Conservation (phyloP, 2,888 invertebrate species). For the Lissonota sp. region DNA sequence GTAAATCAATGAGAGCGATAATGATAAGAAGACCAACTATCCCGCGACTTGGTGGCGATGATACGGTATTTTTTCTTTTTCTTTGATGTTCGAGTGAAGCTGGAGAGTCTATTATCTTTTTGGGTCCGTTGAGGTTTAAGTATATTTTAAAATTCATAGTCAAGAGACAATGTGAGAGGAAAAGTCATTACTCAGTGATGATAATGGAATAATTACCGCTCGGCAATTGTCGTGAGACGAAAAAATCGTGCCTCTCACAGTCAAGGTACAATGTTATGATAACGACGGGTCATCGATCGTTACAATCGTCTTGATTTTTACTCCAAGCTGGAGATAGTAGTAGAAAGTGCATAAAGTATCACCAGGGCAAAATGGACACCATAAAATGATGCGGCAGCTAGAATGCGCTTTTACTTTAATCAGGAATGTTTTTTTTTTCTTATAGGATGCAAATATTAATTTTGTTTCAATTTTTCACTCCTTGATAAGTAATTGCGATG, state of each 20-base stretch:
- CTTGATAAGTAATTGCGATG: too few relatives aligned
- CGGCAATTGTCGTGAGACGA: conserved; percentile 10
- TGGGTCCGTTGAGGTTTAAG: conserved; percentile 68
- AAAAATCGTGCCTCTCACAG: conserved; percentile 35
- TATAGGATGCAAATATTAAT: too few relatives aligned
- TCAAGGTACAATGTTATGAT: conserved; percentile 55
- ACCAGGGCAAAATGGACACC: too few relatives aligned
- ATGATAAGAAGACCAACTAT: conserved; percentile 34
- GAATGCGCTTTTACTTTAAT: too few relatives aligned
- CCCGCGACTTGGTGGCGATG: too few relatives aligned
- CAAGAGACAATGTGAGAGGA: not conserved
- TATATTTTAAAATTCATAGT: not conserved
- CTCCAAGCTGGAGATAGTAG: too few relatives aligned
- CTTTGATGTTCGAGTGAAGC: conserved; percentile 21
- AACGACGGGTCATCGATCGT: not conserved
- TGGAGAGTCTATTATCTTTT: conserved; percentile 73
- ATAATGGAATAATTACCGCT: not conserved
- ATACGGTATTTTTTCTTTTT: too few relatives aligned
- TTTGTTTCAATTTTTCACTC: too few relatives aligned
- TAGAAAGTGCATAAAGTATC: too few relatives aligned
- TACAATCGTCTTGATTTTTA: not conserved
- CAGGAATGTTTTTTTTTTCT: too few relatives aligned
- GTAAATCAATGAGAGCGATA: not conserved
- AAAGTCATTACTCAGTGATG: not conserved
- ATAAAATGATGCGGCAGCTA: too few relatives aligned